Base-by-base conservation (phyloP, 2,888 invertebrate genomes). In the Kryphioiulus occultus region DNA sequence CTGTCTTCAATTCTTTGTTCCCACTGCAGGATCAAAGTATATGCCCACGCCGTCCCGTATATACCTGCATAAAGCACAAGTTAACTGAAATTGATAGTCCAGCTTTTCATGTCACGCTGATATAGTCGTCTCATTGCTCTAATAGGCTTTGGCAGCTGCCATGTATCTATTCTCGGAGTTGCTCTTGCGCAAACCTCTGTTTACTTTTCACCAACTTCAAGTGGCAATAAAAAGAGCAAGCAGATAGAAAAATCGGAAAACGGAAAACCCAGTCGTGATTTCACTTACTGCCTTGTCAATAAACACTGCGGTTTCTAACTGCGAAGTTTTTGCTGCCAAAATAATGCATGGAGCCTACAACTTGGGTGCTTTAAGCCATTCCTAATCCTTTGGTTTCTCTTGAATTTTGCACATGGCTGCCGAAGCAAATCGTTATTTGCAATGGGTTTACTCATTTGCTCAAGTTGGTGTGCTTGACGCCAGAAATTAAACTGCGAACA, bases 71-170 rank as follows among this genome's bases (percentile, higher is more conserved):
- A 68, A 7, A 26, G 68, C 26, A 26, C n/a, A n/a, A 68, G 68
- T 68, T 22, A 68, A 68, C 68, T 68, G 68, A 68, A 68, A 68
- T 68, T 68, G 68, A 68, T 68, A 68, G 68, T 68, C 68, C 68
- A 68, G 68, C 68, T 26, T 68, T 68, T 68, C 68, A 68, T 68
- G 68, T 68, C 68, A 68, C 10, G 68, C 9, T 68, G 68, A 68
- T 68, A 68, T 68, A 68, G 68, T 68, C 68, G 7, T 22, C 68
- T 22, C 68, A 68, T 68, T 68, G 22, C 68, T 68, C 22, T 68
- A 68, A 68, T 22, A 22, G 68, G 68, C 68, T 10, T 68, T 68
- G 68, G 26, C 68, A 68, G 68, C 68, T 26, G 68, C 68, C 68
- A 68, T 22, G 68, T 68, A 68, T 68, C 68, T n/a, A 68, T 68